phyloP scores from a whole-genome alignment of 1,140 invertebrate genomes.

The Asbolus verrucosus region DNA sequence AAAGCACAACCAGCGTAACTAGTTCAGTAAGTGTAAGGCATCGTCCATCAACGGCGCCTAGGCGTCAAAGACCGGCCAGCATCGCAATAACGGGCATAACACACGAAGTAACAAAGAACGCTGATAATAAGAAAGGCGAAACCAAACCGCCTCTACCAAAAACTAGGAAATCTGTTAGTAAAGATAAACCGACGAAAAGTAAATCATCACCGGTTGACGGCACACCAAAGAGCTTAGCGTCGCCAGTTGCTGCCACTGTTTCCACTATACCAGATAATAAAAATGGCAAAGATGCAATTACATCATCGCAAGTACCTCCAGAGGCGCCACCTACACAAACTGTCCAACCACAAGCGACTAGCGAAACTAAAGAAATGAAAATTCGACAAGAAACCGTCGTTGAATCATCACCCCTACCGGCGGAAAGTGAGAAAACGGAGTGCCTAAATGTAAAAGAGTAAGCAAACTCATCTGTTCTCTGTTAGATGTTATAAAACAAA shows the following conservation, averaged over 20 bases:
- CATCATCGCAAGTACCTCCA: conserved; percentile 38
- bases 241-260: conserved; percentile 44
- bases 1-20: conserved; percentile 71
- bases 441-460: conserved; percentile 35
- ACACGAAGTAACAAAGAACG: conserved; percentile 50
- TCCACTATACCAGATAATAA: conserved; percentile 38
- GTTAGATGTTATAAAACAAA: too few relatives aligned
- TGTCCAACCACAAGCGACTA: background rate
- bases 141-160: conserved; percentile 63
- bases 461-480: conserved; percentile 6
- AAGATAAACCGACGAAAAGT: conserved; percentile 58
- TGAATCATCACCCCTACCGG: background rate
- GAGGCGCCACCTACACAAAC: too few relatives aligned
- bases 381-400: background rate
- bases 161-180: conserved; percentile 60
- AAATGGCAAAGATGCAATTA: conserved; percentile 19
- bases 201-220: conserved; percentile 55
- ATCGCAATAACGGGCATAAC: conserved; percentile 85
- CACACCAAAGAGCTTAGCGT: conserved; percentile 58
- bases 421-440: conserved; percentile 2
- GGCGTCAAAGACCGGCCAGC: conserved; percentile 82
- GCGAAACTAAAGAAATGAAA: conserved; percentile 7
- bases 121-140: conserved; percentile 49
- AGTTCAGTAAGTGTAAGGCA: conserved; percentile 68
- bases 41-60: conserved; percentile 71